Evolutionary conservation across 2,797 vertebrate species (phyloP), one percentile per base, ranked within the genome.

Genomic region (Crypturellus tataupa): DNA sequence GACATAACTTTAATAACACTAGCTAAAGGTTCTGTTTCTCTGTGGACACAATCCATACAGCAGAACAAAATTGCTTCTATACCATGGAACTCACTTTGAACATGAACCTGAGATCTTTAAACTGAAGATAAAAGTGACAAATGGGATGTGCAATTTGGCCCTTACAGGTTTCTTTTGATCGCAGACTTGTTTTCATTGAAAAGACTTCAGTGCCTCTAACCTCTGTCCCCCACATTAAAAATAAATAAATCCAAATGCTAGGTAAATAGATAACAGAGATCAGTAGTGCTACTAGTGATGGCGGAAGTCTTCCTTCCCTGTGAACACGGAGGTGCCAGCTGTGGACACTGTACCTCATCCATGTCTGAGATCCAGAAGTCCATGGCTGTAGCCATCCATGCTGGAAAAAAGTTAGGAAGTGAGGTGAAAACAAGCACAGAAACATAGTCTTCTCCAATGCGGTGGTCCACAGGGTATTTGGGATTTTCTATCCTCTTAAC

Each of bases 231-330:
- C 46, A 97, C 98, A 98, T 93, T 96, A 90, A 97, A 23, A 98
- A 72, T 94, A 96, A 98, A 70, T 97, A 10, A 72, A 65, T 62
- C 67, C 97, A 98, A 95, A 94, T 98, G 76, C 58, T 98, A 56
- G 84, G 87, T 42, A 98, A 98, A 59, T 49, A 98, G 87, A 95
- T 94, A 71, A 71, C 97, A 97, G 97, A 97, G 97, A 77, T 97
- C 97, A 12, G 80, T 68, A 17, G 95, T 98, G 76, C 96, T 98
- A 17, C 68, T 98, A 55, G 33, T 97, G 80, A 97, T 97, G 1
- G 97, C 98, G 62, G 97, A 98, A 96, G 98, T 98, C 81, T 98
- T 98, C 83, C 90, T 98, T 71, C 98, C 98, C 97, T 98, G 98
- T 93, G 98, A 97, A 87, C 98, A 97, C 12, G 96, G 87, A 89